Evolutionary conservation across 2,888 invertebrate genomes (phyloP).

Genomic region (Mimas tiliae): DNA sequence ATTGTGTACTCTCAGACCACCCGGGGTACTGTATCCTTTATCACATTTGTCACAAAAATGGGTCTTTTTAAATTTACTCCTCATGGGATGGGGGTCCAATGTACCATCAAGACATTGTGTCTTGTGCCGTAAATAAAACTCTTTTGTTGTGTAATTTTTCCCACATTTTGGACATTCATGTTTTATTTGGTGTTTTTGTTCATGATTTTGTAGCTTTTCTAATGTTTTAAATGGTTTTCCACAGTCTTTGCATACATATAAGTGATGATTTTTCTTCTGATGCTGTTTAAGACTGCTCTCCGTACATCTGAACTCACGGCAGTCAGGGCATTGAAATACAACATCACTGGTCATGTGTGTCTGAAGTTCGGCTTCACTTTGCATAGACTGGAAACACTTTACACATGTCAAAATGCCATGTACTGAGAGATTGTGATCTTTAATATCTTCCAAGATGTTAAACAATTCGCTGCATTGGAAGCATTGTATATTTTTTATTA

Average conservation of each 20-base stretch:
- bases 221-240: slow-evolving; percentile 64
- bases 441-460: slow-evolving; percentile 46
- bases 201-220: slow-evolving; percentile 63
- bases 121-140: slow-evolving; percentile 67
- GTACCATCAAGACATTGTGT: slow-evolving; percentile 63
- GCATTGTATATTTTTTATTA: slow-evolving; percentile 30
- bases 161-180: slow-evolving; percentile 72
- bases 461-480: slow-evolving; percentile 53
- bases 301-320: slow-evolving; percentile 51
- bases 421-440: slow-evolving; percentile 51
- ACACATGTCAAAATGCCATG: slow-evolving; percentile 60
- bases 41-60: slow-evolving; percentile 66
- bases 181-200: slow-evolving; percentile 64
- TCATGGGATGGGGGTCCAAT: slow-evolving; percentile 69
- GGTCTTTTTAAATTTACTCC: slow-evolving; percentile 59
- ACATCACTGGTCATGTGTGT: slow-evolving; percentile 49
- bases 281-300: slow-evolving; percentile 60
- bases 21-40: slow-evolving; percentile 71
- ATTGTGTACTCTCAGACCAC: slow-evolving; percentile 70
- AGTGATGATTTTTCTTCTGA: slow-evolving; percentile 50
- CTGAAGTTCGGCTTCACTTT: slow-evolving; percentile 44
- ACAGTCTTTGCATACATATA: slow-evolving; percentile 66
- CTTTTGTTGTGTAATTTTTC: slow-evolving; percentile 67
- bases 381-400: slow-evolving; percentile 55
- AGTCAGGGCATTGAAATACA: slow-evolving; percentile 57